Evolutionary conservation across 2,888 invertebrate genomes (phyloP).

Genomic region (Rhimphoctona megacephalus): DNA sequence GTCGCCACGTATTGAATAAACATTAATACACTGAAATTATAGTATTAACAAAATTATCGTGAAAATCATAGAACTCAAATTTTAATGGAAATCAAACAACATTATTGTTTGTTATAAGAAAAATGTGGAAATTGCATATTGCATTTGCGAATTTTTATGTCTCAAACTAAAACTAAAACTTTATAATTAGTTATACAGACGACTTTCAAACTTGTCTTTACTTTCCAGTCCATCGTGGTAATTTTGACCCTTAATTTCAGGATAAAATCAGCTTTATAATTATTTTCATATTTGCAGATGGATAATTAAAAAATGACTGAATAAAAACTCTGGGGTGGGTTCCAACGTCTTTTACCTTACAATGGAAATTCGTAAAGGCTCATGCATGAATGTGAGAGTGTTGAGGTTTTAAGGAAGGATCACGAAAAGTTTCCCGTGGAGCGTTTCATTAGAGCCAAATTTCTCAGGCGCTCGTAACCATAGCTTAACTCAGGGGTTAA

Average conservation of each 20-base stretch:
- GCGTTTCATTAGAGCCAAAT: constrained; percentile 72
- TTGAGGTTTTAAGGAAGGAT: background rate
- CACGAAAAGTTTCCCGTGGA: constrained; percentile 27
- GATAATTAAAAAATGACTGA: background rate
- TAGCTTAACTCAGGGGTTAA: constrained; percentile 43
- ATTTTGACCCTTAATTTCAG: background rate
- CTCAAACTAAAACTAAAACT: background rate
- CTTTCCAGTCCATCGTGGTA: no score
- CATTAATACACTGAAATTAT: background rate
- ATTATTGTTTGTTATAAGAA: no score
- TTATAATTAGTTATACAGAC: background rate
- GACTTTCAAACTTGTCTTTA: no score
- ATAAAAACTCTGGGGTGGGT: background rate
- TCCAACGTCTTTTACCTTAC: background rate
- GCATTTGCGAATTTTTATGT: background rate
- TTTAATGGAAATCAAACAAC: background rate
- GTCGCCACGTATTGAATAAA: background rate
- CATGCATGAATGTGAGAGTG: background rate
- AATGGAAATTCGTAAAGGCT: constrained; percentile 18
- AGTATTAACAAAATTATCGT: background rate
- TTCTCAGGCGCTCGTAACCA: constrained; percentile 66
- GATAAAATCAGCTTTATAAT: background rate
- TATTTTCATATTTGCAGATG: background rate
- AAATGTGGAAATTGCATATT: background rate
- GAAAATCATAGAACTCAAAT: background rate